Conservation (phyloP, 2,113 vertebrate species). For the Cryptoleucopteryx plumbea region DNA sequence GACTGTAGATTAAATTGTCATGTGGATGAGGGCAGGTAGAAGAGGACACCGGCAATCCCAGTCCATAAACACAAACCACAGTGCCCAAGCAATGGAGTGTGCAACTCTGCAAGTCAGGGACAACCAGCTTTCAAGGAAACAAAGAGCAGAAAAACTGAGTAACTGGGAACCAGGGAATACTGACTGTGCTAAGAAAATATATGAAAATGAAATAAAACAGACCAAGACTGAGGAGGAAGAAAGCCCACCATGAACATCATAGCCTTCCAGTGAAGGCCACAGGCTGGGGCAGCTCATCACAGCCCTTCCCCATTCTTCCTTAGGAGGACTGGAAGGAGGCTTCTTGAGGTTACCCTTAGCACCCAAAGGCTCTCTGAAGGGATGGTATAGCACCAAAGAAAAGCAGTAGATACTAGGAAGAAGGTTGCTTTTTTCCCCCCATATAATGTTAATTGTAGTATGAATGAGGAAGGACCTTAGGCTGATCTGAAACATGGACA, state of each 20-base stretch:
- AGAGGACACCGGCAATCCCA: neutral
- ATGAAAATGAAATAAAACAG: neutral
- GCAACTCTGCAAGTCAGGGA: accelerated
- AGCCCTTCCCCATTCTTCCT: neutral
- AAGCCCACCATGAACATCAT: neutral
- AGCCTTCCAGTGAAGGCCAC: neutral
- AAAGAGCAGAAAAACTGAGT: neutral
- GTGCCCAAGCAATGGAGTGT: neutral
- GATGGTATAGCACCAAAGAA: neutral
- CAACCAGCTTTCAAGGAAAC: neutral
- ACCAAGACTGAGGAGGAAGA: neutral
- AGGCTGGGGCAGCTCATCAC: neutral
- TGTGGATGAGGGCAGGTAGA: neutral
- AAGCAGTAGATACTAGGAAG: neutral
- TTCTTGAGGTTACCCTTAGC: neutral
- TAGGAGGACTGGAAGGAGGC: neutral
- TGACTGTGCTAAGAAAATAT: neutral
- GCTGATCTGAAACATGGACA: neutral
- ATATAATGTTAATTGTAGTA: neutral
- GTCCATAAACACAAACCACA: neutral
- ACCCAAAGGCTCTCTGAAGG: neutral
- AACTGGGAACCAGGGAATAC: neutral
- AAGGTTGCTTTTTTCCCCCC: accelerated
- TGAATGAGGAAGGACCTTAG: neutral
- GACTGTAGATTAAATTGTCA: neutral